These are phyloP conservation scores for Cryptocheilus praepositus DNA, from an alignment of 2,888 invertebrate species.

Conservation along the genomic window DNA sequence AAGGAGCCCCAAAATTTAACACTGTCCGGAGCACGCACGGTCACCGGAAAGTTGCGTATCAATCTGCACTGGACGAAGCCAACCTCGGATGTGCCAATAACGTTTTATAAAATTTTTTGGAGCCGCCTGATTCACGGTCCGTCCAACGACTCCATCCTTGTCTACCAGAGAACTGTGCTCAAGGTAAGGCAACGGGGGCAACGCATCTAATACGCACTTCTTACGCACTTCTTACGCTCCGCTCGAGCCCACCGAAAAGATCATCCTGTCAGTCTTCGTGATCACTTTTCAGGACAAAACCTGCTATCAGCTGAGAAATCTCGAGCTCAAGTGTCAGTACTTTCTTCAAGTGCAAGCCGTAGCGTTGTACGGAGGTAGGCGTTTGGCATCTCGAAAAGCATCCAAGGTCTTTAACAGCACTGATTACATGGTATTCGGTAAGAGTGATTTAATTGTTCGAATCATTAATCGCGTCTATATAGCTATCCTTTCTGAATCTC, in stretches of 20 bases:
- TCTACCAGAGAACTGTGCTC: slow-evolving; percentile 43
- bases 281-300: slow-evolving; percentile 77
- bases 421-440: slow-evolving; percentile 72
- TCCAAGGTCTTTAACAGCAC: slow-evolving; percentile 85
- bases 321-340: slow-evolving; percentile 83
- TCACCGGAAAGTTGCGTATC: slow-evolving; percentile 76
- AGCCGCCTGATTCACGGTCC: slow-evolving; percentile 81
- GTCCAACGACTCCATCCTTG: slow-evolving; percentile 80
- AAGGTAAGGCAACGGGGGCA: slow-evolving; percentile 30
- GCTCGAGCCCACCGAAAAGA: too few species aligned
- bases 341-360: slow-evolving; percentile 88
- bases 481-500: too few species aligned
- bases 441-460: slow-evolving; percentile 21
- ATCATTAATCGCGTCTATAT: not conserved
- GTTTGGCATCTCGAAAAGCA: slow-evolving; percentile 83
- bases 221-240: too few species aligned
- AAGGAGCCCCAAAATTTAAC: slow-evolving; percentile 80
- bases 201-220: too few species aligned
- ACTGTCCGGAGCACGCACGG: slow-evolving; percentile 68
- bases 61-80: slow-evolving; percentile 83
- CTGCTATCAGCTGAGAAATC: slow-evolving; percentile 80
- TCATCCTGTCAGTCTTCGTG: too few species aligned
- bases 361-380: slow-evolving; percentile 81
- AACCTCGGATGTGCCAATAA: slow-evolving; percentile 83
- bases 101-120: slow-evolving; percentile 85